A percentile compares a stretch with the other conserved stretches of the same genome.
Evolutionary conservation across 2,888 invertebrate species (phyloP).

Genomic region (Dasypolia templi): DNA sequence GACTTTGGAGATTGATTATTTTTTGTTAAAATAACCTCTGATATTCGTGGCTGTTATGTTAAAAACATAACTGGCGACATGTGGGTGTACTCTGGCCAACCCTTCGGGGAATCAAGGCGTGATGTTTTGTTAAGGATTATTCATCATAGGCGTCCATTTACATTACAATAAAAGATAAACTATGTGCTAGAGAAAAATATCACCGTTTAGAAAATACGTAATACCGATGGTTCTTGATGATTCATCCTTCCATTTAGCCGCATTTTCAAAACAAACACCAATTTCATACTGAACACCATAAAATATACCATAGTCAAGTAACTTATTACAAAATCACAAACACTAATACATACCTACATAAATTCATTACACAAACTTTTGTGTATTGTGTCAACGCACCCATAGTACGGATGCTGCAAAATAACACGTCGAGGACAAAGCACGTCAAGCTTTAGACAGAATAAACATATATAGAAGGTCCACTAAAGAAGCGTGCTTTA

Average conservation of each 20-base stretch:
- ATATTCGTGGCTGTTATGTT: neutral
- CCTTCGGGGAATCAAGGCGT: no score
- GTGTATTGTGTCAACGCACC: slow-evolving; percentile 1
- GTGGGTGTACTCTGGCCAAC: no score
- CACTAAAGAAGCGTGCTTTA: neutral
- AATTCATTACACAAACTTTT: neutral
- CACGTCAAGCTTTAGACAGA: neutral
- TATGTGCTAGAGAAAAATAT: neutral
- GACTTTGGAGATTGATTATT: neutral
- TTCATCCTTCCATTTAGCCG: neutral
- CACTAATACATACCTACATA: no score
- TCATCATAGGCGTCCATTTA: neutral
- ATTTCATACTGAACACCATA: neutral
- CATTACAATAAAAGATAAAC: neutral
- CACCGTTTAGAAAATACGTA: neutral
- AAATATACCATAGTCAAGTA: neutral
- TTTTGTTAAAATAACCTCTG: slow-evolving; percentile 8
- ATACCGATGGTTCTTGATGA: neutral
- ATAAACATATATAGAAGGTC: neutral
- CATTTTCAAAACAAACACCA: neutral
- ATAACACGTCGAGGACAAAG: slow-evolving; percentile 1
- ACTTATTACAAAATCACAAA: slow-evolving; percentile 4
- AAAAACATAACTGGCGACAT: no score
- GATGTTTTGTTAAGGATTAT: neutral
- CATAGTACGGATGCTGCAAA: slow-evolving; percentile 19